A percentile compares a stretch with the other conserved stretches of the same genome.
Evolutionary conservation across 2,888 invertebrate species (phyloP).

Genomic region (Athrips mouffetella): DNA sequence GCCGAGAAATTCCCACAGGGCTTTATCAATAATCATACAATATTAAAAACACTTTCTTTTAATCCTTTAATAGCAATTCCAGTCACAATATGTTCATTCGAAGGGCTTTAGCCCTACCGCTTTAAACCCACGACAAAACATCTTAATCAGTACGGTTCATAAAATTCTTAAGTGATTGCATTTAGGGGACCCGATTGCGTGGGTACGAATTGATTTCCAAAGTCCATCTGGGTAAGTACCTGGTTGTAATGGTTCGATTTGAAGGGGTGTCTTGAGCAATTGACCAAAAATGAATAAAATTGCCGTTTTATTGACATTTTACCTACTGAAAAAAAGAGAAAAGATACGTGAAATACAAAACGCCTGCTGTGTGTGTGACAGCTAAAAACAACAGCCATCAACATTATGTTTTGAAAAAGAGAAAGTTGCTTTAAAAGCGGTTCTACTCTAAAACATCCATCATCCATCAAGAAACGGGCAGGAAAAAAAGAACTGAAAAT

Average conservation of each 20-base stretch:
- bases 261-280: constrained; percentile 31
- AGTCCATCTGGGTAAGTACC: constrained; percentile 66
- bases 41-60: constrained; percentile 29
- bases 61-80: constrained; percentile 71
- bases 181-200: constrained; percentile 61
- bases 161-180: constrained; percentile 77
- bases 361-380: no score
- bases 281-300: constrained; percentile 9
- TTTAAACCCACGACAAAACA: constrained; percentile 68
- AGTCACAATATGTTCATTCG: constrained; percentile 68
- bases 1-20: not conserved
- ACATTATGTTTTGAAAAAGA: not conserved
- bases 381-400: no score
- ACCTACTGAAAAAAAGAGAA: no score
- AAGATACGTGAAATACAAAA: no score
- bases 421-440: not conserved
- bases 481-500: not conserved
- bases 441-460: not conserved
- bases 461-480: not conserved
- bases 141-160: constrained; percentile 77
- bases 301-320: constrained; percentile 5
- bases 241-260: constrained; percentile 36
- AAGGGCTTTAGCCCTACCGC: constrained; percentile 32
- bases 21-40: constrained; percentile 27
- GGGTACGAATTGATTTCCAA: constrained; percentile 68